Percentiles rank a stretch among this genome's conserved stretches.
Conservation (phyloP, 92 coral and sea anemone genomes). For the Palythoa caribaeorum region DNA sequence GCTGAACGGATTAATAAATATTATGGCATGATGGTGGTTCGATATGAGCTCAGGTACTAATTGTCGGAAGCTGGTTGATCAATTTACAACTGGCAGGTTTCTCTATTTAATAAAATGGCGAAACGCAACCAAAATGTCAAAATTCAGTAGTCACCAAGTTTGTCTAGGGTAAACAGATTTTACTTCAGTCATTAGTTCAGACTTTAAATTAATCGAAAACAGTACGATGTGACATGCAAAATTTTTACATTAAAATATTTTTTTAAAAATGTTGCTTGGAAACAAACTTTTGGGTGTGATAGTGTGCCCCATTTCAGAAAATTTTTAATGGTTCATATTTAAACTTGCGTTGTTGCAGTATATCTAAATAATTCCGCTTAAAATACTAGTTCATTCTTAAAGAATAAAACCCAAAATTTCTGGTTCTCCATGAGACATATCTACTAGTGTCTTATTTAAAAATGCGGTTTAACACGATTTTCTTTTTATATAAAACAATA, state of each 20-base stretch:
- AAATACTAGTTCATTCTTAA: too few species aligned
- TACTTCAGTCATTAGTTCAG: neutral
- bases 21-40: neutral
- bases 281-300: neutral
- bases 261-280: neutral
- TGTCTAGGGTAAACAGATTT: neutral
- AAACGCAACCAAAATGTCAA: neutral
- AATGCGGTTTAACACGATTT: neutral
- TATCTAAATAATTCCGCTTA: too few species aligned
- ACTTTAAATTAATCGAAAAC: neutral
- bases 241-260: neutral
- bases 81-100: neutral
- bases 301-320: neutral
- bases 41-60: neutral
- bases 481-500: too few species aligned
- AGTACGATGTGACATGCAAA: neutral
- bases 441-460: neutral
- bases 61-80: slow-evolving; percentile 1
- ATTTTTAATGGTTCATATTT: neutral
- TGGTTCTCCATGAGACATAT: neutral
- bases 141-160: neutral
- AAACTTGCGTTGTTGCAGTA: too few species aligned
- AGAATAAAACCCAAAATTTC: too few species aligned
- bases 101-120: neutral
- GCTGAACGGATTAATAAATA: neutral